Conservation (phyloP, 2,888 invertebrate species). For the Campaea margaritaria region DNA sequence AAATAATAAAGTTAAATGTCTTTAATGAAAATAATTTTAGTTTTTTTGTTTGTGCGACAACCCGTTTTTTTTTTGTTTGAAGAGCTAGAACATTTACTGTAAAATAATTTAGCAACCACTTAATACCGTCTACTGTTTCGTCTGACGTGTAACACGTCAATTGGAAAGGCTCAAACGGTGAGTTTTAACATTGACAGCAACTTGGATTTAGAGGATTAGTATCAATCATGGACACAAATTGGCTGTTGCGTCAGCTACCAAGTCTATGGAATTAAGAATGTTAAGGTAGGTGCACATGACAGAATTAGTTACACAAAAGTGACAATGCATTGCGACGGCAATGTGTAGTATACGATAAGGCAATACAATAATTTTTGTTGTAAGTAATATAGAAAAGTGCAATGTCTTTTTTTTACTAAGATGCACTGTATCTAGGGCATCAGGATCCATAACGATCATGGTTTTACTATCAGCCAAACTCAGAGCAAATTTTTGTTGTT, state of each 20-base stretch:
- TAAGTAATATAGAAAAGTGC: too few species aligned
- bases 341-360: too few species aligned
- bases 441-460: too few species aligned
- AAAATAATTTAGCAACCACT: conserved; percentile 16
- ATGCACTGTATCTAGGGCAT: too few species aligned
- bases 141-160: conserved; percentile 36
- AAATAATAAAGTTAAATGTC: too few species aligned
- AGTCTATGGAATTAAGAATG: conserved; percentile 14
- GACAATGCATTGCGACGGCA: neutral
- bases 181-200: conserved; percentile 61
- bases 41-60: neutral
- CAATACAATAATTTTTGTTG: too few species aligned
- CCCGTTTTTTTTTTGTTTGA: conserved; percentile 1
- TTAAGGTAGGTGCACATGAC: conserved; percentile 25
- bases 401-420: too few species aligned
- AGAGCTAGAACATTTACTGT: neutral
- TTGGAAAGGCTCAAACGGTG: conserved; percentile 52
- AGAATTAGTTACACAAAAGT: neutral
- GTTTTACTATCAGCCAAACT: too few species aligned
- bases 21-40: too few species aligned
- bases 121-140: conserved; percentile 33
- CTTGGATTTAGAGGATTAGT: conserved; percentile 76
- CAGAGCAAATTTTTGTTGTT: too few species aligned
- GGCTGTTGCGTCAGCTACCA: conserved; percentile 71
- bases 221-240: conserved; percentile 80